Base-by-base conservation (phyloP, 64 coral and sea anemone genomes). In the Hydrozoanthus tunicans region DNA sequence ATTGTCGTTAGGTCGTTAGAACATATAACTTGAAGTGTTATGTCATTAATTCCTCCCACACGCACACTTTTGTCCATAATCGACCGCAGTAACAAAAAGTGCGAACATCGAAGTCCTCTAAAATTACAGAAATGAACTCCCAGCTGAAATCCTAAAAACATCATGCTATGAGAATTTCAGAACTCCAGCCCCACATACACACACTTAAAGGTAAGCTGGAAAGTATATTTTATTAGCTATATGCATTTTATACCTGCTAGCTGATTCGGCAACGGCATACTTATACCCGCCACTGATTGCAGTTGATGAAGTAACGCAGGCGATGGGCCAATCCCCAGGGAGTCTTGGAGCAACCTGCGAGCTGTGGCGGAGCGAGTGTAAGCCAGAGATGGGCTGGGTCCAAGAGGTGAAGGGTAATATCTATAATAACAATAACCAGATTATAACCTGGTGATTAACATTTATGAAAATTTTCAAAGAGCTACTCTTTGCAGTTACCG, bases 261-360 rank as follows among this genome's bases (percentile, higher is more conserved):
- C 53, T 79, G 93, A 59, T 51, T 77, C 53, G 88, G 54, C 5
- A 94, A 43, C 26, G 93, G 93, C 59, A 94, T 63, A 17, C 93
- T 94, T 8, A 94, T 94, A 61, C 93, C 93, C 4, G 93, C 82
- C 9, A 94, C 80, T 60, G 79, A 67, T 51, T 89, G 90, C 7
- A 94, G 67, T 14, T 91, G 93, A 67, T 80, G 93, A 11, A 81
- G 51, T 13, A 85, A 94, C 10, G 88, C 71, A 57, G 90, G 81
- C 52, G 72, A 65, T n/a, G 93, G 93, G 4, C 63, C 70, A 25
- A 84, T 58, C 26, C 53, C 69, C 65, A 55, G 14, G 27, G 84
- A 88, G 54, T 10, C 68, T 74, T 67, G 84, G 11, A 43, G 20
- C 84, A 73, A 6, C 58, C 72, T 75, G 82, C 59, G 25, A 58